Conservation (phyloP, 2,888 invertebrate species). For the Callinectes sapidus region DNA sequence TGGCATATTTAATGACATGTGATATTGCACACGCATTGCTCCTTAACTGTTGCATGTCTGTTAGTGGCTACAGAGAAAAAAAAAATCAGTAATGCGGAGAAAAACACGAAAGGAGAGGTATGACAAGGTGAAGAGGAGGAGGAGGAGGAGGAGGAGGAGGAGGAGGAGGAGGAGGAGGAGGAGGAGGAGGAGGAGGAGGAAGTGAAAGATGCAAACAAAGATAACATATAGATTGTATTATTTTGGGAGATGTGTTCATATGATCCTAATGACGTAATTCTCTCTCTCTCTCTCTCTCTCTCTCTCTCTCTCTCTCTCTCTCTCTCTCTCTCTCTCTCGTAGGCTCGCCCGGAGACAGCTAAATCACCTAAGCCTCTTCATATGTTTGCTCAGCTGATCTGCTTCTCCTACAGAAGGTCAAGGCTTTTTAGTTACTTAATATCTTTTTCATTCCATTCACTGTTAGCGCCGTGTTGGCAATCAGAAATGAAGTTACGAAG, state of each 20-base stretch:
- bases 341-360: not conserved
- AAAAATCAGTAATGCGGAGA: not conserved
- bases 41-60: not conserved
- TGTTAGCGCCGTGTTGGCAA: not conserved
- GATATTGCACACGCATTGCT: no score
- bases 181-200: conserved; percentile 29
- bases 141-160: conserved; percentile 6
- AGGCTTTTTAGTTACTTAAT: not conserved
- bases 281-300: conserved; percentile 12
- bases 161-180: conserved; percentile 19
- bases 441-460: not conserved
- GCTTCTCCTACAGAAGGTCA: not conserved
- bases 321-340: conserved; percentile 22
- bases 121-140: no score
- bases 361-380: not conserved
- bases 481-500: not conserved
- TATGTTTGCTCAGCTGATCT: not conserved
- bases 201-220: not conserved
- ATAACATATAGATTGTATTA: not conserved
- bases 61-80: not conserved
- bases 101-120: not conserved
- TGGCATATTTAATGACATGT: no score
- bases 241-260: not conserved
- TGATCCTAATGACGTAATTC: not conserved
- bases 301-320: conserved; percentile 37